A percentile compares a stretch with the other conserved stretches of the same genome.
These are phyloP conservation scores for Otolemur crassicaudatus DNA, from an alignment of 2,797 vertebrate genomes.

Conservation along the genomic window DNA sequence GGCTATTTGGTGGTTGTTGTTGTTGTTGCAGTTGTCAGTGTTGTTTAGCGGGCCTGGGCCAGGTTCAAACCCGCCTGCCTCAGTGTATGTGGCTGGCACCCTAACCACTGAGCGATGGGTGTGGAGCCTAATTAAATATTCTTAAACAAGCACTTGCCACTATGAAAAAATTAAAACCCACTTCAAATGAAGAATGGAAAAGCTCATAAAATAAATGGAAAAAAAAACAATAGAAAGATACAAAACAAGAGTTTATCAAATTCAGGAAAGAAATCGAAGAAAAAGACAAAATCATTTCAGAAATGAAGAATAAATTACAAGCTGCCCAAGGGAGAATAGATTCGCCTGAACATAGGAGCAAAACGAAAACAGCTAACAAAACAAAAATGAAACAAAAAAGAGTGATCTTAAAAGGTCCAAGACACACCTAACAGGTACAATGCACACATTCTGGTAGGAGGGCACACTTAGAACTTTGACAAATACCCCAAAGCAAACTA, in stretches of 20 bases:
- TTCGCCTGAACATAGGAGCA: neutral
- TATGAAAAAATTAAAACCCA: neutral
- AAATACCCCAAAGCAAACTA: too few species aligned
- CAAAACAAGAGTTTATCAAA: neutral
- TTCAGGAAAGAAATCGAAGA: constrained; percentile 35
- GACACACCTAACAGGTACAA: too few species aligned
- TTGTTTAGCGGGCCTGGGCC: too few species aligned
- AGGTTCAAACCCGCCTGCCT: too few species aligned
- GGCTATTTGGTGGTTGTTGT: too few species aligned
- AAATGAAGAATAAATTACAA: constrained; percentile 26
- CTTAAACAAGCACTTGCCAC: neutral
- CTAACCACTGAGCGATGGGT: too few species aligned
- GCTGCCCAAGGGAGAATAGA: neutral
- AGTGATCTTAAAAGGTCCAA: neutral
- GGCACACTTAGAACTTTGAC: too few species aligned
- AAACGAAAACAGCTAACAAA: neutral
- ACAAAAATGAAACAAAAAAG: neutral
- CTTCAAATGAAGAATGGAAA: neutral
- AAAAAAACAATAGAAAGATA: neutral
- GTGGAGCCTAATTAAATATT: neutral
- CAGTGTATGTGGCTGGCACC: too few species aligned
- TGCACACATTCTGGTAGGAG: too few species aligned
- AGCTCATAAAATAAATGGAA: neutral
- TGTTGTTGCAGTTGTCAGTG: too few species aligned
- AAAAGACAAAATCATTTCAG: constrained; percentile 62